These are phyloP conservation scores for Clanis bilineata DNA, from an alignment of 2,888 invertebrate species.

Conservation along the genomic window DNA sequence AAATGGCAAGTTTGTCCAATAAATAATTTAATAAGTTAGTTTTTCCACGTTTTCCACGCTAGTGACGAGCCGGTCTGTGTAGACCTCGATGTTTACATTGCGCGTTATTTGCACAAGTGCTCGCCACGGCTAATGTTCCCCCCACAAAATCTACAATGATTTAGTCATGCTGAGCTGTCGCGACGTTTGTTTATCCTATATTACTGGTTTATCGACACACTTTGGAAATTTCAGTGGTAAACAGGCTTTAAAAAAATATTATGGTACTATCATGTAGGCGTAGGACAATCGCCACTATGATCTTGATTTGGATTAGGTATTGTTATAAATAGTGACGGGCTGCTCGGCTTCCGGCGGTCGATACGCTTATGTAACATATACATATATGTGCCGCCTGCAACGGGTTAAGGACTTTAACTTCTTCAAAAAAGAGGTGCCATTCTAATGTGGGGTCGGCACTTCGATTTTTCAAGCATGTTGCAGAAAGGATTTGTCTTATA, in stretches of 20 bases:
- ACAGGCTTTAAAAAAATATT: neutral
- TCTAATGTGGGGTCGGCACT: too few relatives aligned
- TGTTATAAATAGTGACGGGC: too few relatives aligned
- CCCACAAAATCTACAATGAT: slow-evolving; percentile 20
- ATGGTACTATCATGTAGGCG: too few relatives aligned
- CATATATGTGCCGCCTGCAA: too few relatives aligned
- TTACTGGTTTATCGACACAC: neutral
- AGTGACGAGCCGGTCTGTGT: neutral
- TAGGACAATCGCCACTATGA: too few relatives aligned
- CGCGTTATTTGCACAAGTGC: slow-evolving; percentile 31
- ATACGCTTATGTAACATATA: too few relatives aligned
- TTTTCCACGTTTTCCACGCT: slow-evolving; percentile 7
- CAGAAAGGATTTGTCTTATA: too few relatives aligned
- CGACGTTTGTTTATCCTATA: slow-evolving; percentile 18
- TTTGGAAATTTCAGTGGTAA: neutral
- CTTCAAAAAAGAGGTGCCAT: too few relatives aligned
- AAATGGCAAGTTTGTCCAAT: neutral
- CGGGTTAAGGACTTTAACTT: too few relatives aligned
- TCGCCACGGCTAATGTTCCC: slow-evolving; percentile 19
- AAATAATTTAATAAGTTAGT: neutral
- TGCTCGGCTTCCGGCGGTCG: too few relatives aligned
- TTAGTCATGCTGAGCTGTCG: slow-evolving; percentile 19
- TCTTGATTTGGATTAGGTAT: neutral
- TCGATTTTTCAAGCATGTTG: too few relatives aligned
- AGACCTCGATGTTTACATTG: slow-evolving; percentile 23